Percentiles rank a stretch among this genome's conserved stretches.
These are phyloP conservation scores for Anas flavirostris DNA, from an alignment of 2,797 vertebrate species.

Conservation along the genomic window DNA sequence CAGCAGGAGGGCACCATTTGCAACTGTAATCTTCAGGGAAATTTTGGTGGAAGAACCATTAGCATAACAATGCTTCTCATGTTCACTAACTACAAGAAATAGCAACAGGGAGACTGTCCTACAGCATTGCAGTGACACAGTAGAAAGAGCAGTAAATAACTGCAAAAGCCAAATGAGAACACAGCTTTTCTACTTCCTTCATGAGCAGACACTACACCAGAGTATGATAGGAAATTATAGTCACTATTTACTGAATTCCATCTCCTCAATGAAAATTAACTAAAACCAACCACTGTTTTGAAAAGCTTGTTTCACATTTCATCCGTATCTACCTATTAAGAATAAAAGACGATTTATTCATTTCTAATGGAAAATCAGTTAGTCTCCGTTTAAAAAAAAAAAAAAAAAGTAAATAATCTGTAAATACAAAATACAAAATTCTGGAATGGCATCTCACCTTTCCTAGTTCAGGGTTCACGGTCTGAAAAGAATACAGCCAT, in stretches of 20 bases:
- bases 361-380: neutral
- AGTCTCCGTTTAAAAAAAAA: neutral
- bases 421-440: neutral
- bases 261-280: neutral
- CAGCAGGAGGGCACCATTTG: neutral
- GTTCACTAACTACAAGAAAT: neutral
- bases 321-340: neutral
- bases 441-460: neutral
- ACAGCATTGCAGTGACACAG: neutral
- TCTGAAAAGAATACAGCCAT: neutral
- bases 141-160: neutral
- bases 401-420: neutral
- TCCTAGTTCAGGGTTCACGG: neutral
- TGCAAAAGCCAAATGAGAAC: neutral
- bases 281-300: neutral
- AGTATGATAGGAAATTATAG: neutral
- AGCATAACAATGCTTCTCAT: neutral
- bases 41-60: neutral
- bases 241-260: neutral
- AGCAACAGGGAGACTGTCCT: neutral
- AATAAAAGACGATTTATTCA: neutral
- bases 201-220: neutral
- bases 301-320: neutral
- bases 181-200: neutral
- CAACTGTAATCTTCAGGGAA: neutral